Base-by-base conservation (phyloP, 2,888 invertebrate genomes). In the Teleogryllus oceanicus region DNA sequence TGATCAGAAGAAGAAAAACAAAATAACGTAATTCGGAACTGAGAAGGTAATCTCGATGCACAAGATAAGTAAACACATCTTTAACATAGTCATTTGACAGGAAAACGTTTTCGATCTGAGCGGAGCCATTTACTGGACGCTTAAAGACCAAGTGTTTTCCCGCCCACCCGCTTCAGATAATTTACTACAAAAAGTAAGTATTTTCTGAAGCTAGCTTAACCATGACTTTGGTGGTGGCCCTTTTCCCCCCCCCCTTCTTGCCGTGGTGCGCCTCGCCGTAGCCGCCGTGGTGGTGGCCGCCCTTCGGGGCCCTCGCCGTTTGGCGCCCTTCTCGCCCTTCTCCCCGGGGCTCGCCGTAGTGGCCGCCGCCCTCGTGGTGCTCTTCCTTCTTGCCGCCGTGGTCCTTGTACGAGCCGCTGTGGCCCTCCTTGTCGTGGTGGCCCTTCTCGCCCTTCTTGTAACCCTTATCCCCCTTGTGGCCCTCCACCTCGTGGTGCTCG, bases 291-390 rank as follows among this genome's bases (percentile, higher is more conserved):
- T 83, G 82, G 80, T 84, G 84, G 1, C 84, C 84, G 37, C 81
- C 81, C 76, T 84, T 82, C 90, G 0, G 92, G 93, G 0, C 91
- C 90, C 16, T 89, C 88, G 76, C 89, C 90, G 82, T 91, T 84
- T 84, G 12, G 87, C 88, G 12, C 87, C 88, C 84, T 93, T 92
- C 83, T 91, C 91, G 0, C 92, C 93, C 80, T 92, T 91, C 81
- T 93, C 92, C 13, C 91, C 92, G 50, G 91, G 91, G 91, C 80
- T 90, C 89, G 0, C 91, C 92, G 83, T 91, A 91, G 86, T 93
- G 92, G 0, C 90, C 91, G 10, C 89, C 89, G 80, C 91, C 91
- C 82, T 91, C 90, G 83, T 91, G 90, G 83, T 92, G 90, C 50
- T 90, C 87, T 82, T 92, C 90, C 82, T 91, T 89, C 83, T 90